phyloP scores from a whole-genome alignment of 1,140 invertebrate genomes.

The Chlorops oryzae region DNA sequence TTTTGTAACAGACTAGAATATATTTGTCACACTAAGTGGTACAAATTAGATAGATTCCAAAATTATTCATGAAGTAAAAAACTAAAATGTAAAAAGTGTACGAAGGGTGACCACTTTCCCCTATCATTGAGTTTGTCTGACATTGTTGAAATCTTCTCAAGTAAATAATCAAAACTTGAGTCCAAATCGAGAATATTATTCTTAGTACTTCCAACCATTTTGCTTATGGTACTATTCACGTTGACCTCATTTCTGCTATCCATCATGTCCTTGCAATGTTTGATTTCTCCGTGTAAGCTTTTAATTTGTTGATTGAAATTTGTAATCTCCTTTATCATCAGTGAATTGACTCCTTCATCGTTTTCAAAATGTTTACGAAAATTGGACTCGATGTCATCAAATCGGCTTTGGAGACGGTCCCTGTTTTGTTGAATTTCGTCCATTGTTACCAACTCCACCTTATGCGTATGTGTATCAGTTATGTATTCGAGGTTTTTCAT shows the following conservation, averaged over 20 bases:
- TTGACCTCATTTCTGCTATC: conserved; percentile 73
- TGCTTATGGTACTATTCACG: conserved; percentile 73
- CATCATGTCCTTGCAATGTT: conserved; percentile 65
- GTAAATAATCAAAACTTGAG: conserved; percentile 75
- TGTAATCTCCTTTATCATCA: conserved; percentile 75
- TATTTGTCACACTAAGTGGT: no score
- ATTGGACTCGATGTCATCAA: conserved; percentile 63
- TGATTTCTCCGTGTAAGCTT: conserved; percentile 80
- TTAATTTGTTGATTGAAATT: conserved; percentile 83
- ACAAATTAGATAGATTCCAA: no score
- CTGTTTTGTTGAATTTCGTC: conserved; percentile 76
- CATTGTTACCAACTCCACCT: conserved; percentile 77
- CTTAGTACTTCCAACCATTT: conserved; percentile 73
- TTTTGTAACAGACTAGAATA: no score
- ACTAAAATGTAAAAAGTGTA: no score
- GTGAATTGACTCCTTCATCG: conserved; percentile 66
- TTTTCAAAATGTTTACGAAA: conserved; percentile 66
- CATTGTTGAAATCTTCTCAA: conserved; percentile 72
- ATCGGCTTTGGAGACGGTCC: conserved; percentile 60
- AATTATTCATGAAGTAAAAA: no score
- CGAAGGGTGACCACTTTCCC: no score
- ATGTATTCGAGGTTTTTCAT: conserved; percentile 79
- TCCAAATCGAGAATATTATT: conserved; percentile 74
- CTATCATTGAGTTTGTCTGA: conserved; percentile 80
- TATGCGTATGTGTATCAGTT: conserved; percentile 73